Evolutionary conservation across 2,797 vertebrate genomes (phyloP).

Genomic region (Numenius phaeopus): DNA sequence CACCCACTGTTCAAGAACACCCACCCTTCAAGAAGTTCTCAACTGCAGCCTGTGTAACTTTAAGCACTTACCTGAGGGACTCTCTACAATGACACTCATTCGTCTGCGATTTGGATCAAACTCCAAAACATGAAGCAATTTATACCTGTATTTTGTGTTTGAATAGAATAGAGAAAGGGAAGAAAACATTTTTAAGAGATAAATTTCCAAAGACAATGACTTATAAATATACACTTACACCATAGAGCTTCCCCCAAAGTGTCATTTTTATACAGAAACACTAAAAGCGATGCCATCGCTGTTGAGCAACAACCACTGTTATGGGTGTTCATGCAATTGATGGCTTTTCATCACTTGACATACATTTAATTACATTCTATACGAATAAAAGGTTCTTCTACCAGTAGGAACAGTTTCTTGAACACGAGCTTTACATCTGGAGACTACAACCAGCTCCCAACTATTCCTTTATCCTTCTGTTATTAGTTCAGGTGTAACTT

Average conservation of each 20-base stretch:
- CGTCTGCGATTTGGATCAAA: constrained; percentile 94
- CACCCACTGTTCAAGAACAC: neutral
- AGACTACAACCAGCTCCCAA: neutral
- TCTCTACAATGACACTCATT: constrained; percentile 96
- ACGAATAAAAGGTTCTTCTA: neutral
- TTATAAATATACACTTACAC: neutral
- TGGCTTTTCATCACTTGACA: neutral
- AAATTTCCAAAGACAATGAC: neutral
- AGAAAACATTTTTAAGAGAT: constrained; percentile 22
- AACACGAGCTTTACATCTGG: neutral
- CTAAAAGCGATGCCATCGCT: neutral
- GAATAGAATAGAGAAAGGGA: neutral
- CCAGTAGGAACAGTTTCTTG: neutral
- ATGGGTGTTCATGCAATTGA: neutral
- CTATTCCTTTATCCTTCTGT: neutral
- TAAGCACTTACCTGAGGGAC: constrained; percentile 86
- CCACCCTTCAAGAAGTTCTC: neutral
- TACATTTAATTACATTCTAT: neutral
- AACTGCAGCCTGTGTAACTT: neutral
- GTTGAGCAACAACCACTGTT: neutral
- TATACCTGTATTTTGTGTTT: constrained; percentile 83
- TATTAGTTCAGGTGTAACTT: neutral
- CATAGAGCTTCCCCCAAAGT: neutral
- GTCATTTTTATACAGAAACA: neutral
- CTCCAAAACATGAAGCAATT: constrained; percentile 93